Base-by-base conservation (phyloP, 2,113 vertebrate species). In the Campylorhamphus procurvoides region DNA sequence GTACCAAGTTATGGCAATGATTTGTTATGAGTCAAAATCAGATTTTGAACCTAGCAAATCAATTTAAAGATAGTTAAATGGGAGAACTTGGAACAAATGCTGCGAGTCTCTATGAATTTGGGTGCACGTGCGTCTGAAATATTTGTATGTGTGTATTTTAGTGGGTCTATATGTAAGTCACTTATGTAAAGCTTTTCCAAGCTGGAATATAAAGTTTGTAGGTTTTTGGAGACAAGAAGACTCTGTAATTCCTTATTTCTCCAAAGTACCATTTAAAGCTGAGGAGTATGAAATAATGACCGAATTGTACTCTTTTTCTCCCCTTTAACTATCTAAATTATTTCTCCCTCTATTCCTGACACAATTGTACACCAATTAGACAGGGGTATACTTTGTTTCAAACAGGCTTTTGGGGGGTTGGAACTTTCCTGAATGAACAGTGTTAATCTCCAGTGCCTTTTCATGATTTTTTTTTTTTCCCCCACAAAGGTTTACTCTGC, bases 401-500 rank as follows among this genome's bases (percentile, higher is more conserved):
- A 93, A 94, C 93, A 84, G 93, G 58, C 91, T 96, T 1, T 60
- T 96, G 75, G 24, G 40, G 56, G 37, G 25, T 66, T 92, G 86
- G 47, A 80, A 68, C 76, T 86, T 90, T 94, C 60, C 37, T 91
- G 93, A 97, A 96, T 90, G 90, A 94, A 79, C 87, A 75, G 79
- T 90, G 92, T 96, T 98, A 96, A 97, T 98, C 96, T 97, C 87
- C 90, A 76, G 35, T 94, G 96, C 95, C 96, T 98, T 98, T 97
- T 96, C 93, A 95, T 97, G 42, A 95, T 80, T 90, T 96, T 90
- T 93, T 77, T 35, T 72, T 46, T 90, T 63, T 28, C 2, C 46
- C 40, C 46, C 58, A 78, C 85, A 93, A 95, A 88, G 87, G 66
- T 96, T 97, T 97, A 84, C 93, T 97, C 93, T 93, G 74, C 80